Percentiles rank a stretch among this genome's conserved stretches.
These are phyloP conservation scores for Tinea trinotella DNA, from an alignment of 2,888 invertebrate species.

Conservation along the genomic window DNA sequence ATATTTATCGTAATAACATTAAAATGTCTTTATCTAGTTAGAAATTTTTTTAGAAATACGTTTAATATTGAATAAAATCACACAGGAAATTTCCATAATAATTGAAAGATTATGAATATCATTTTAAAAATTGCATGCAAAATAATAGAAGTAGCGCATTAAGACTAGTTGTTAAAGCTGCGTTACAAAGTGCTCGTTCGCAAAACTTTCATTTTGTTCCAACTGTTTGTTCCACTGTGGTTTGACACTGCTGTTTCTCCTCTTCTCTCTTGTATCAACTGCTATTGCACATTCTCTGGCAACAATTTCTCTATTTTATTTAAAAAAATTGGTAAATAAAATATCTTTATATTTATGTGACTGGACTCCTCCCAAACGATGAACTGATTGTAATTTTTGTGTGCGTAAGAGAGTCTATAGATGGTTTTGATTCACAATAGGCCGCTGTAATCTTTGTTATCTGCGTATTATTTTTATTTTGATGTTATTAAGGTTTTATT, in stretches of 20 bases:
- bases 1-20: too few relatives aligned
- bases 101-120: too few relatives aligned
- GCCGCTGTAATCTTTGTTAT: too few relatives aligned
- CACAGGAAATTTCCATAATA: too few relatives aligned
- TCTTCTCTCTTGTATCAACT: slow-evolving; percentile 25
- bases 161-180: slow-evolving; percentile 27
- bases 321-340: slow-evolving; percentile 30
- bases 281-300: slow-evolving; percentile 41
- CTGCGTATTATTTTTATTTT: too few relatives aligned
- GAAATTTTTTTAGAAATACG: too few relatives aligned
- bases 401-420: too few relatives aligned
- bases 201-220: slow-evolving; percentile 35
- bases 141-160: background rate
- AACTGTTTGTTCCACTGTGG: slow-evolving; percentile 27
- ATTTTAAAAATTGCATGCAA: background rate
- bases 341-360: slow-evolving; percentile 12
- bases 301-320: slow-evolving; percentile 31
- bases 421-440: too few relatives aligned
- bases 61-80: too few relatives aligned
- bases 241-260: slow-evolving; percentile 29
- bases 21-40: too few relatives aligned
- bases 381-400: background rate
- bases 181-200: slow-evolving; percentile 39
- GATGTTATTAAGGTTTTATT: too few relatives aligned
- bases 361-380: background rate